Evolutionary conservation across 2,113 vertebrate genomes (phyloP).

Genomic region (Ibidorhyncha struthersii): DNA sequence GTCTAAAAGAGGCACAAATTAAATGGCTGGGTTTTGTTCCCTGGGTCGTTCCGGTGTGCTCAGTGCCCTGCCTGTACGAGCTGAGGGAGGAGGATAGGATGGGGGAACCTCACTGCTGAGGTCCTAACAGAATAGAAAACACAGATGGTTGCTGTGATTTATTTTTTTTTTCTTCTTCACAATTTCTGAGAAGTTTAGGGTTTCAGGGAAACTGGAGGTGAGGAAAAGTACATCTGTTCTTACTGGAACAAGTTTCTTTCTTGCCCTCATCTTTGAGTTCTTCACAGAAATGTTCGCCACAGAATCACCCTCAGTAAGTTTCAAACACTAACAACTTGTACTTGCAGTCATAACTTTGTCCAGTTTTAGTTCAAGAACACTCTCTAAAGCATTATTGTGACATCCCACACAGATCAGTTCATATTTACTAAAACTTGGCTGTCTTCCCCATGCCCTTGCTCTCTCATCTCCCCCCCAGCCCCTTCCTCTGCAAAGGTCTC

Average conservation of each 20-base stretch:
- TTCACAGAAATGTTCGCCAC: neutral
- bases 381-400: neutral
- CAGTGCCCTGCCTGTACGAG: rapidly evolving
- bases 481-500: neutral
- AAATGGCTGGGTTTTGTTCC: neutral
- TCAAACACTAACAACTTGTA: too few relatives aligned
- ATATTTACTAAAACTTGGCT: neutral
- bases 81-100: neutral
- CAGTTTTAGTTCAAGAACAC: neutral
- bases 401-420: rapidly evolving
- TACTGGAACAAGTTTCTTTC: neutral
- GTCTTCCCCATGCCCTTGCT: neutral
- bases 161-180: neutral
- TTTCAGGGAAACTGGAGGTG: neutral
- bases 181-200: neutral
- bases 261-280: neutral
- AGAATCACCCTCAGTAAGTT: neutral
- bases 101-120: rapidly evolving
- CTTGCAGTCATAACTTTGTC: too few relatives aligned
- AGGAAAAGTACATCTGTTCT: neutral
- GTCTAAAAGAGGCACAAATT: neutral
- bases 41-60: neutral
- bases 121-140: neutral
- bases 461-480: neutral
- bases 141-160: neutral